Evolutionary conservation across 2,113 vertebrate genomes (phyloP).

Genomic region (Nycticebus coucang): DNA sequence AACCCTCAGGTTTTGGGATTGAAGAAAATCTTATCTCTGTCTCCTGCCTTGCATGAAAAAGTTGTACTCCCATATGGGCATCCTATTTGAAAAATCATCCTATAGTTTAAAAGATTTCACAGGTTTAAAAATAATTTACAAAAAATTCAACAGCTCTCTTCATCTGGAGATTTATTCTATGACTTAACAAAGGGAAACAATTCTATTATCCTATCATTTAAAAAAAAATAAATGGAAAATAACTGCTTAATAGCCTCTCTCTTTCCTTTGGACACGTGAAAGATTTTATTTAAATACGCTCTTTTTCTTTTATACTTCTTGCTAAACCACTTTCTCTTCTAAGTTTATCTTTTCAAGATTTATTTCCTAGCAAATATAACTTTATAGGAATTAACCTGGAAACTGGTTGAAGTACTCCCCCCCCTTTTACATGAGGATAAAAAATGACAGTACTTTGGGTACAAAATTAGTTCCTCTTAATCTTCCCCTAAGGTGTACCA

Average conservation of each 20-base stretch:
- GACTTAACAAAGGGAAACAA: background rate
- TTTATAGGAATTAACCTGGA: constrained; percentile 7
- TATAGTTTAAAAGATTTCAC: background rate
- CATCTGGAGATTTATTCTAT: background rate
- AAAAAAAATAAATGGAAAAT: background rate
- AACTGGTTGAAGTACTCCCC: background rate
- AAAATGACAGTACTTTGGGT: constrained; percentile 35
- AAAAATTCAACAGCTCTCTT: background rate
- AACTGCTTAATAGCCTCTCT: background rate
- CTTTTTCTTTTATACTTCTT: background rate
- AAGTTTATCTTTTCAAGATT: constrained; percentile 29
- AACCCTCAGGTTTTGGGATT: background rate
- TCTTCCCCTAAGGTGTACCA: constrained; percentile 56
- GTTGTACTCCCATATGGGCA: background rate
- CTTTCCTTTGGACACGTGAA: background rate
- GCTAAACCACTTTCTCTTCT: background rate
- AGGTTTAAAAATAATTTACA: background rate
- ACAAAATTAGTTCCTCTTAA: constrained; percentile 64
- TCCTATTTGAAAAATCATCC: background rate
- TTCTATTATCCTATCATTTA: background rate
- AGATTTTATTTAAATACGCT: background rate
- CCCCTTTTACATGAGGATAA: constrained; percentile 16
- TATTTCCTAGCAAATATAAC: background rate
- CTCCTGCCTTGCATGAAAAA: background rate
- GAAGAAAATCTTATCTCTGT: background rate